Evolutionary conservation across 2,113 vertebrate species (phyloP), one percentile per base, ranked within the genome.

Genomic region (Trogon surrucura): DNA sequence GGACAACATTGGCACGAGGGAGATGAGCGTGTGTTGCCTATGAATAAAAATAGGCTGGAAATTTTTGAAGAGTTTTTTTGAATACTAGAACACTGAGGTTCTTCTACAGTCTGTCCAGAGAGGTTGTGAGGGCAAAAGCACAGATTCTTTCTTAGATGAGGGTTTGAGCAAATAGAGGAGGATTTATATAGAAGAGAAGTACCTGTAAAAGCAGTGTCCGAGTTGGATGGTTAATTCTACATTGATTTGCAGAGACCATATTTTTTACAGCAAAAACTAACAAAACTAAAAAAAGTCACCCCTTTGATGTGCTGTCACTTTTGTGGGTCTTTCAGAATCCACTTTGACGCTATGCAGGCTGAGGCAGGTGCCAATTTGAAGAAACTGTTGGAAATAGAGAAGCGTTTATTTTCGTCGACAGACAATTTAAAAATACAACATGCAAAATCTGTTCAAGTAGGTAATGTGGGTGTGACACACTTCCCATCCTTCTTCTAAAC

Each of bases 381-480:
- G 96, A 98, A 98, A 85, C 97, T 99, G 41, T 95, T 97, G 56
- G 98, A 98, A 22, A 92, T 97, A 1, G 94, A 96, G 75, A 97
- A 95, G 73, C 98, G 96, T 74, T 97, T 99, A 58, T 95, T 97
- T 22, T 89, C 96, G 34, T 98, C 98, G 0, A 50, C 77, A 16
- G 96, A 98, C 0, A 99, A 99, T 34, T 80, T 99, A 64, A 98
- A 98, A 96, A 96, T 96, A 29, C 99, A 99, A 61, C 99, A 99
- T 26, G 53, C 50, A 3, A 54, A 94, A 70, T 93, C 95, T 53
- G 75, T 98, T 45, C 97, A 98, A 97, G 98, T 96, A 94, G 89
- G 97, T 90, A 27, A 84, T 8, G 23, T 64, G 86, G 51, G n/a
- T 71, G 77, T 71, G 53, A 62, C 27, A 61, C 0, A 0, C 27